A percentile compares a stretch with the other conserved stretches of the same genome.
Evolutionary conservation across 1,140 invertebrate species (phyloP).

Genomic region (Orchesella cincta): DNA sequence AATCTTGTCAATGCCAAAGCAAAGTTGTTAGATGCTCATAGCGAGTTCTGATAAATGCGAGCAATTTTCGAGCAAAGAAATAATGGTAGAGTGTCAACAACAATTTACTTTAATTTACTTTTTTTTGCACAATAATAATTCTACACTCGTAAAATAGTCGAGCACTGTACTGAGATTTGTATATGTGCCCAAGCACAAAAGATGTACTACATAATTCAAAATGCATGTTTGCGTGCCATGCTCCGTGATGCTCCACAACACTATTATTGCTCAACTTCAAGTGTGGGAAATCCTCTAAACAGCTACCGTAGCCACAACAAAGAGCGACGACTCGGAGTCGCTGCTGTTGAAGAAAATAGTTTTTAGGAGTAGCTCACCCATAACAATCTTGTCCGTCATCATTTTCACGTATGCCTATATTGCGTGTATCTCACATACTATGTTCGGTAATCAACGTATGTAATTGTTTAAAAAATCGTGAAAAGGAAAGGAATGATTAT

Average conservation of each 20-base stretch:
- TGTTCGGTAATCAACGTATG: background rate
- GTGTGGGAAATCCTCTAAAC: constrained; percentile 13
- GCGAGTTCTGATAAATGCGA: background rate
- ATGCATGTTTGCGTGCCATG: background rate
- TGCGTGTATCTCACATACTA: constrained; percentile 7
- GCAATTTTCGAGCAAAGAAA: background rate
- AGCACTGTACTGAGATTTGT: background rate
- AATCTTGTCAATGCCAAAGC: too few species aligned
- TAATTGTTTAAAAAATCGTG: background rate
- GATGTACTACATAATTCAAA: background rate
- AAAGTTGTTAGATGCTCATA: too few species aligned
- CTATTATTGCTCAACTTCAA: background rate
- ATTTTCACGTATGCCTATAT: too few species aligned
- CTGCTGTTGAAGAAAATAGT: background rate
- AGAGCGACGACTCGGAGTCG: background rate
- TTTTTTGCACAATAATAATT: background rate
- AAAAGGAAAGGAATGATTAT: background rate
- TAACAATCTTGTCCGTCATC: background rate
- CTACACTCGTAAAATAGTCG: background rate
- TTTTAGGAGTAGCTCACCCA: background rate
- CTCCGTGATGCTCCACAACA: background rate
- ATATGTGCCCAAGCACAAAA: background rate
- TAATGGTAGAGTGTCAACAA: constrained; percentile 14
- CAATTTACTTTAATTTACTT: constrained; percentile 26
- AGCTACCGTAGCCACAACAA: background rate